Percentiles rank a stretch among this genome's conserved stretches.
phyloP scores from a whole-genome alignment of 1,140 invertebrate species.

The Brachionus plicatilis region DNA sequence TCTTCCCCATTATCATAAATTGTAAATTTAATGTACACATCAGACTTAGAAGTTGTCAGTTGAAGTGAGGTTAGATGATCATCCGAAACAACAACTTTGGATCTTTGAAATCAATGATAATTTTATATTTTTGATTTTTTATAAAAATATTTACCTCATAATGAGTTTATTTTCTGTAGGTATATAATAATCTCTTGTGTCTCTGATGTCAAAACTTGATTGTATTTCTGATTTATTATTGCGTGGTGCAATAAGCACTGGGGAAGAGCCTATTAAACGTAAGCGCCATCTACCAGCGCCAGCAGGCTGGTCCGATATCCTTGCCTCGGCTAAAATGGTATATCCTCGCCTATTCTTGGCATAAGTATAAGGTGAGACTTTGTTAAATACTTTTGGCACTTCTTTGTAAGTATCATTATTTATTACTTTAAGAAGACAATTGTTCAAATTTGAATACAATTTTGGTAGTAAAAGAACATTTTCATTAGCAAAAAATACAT shows the following conservation, averaged over 20 bases:
- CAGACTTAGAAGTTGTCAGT: conserved; percentile 52
- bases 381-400: conserved; percentile 53
- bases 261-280: conserved; percentile 53
- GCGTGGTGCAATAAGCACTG: conserved; percentile 46
- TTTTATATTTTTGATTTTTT: background rate
- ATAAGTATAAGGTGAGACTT: conserved; percentile 53
- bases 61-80: conserved; percentile 53
- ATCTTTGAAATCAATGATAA: conserved; percentile 42
- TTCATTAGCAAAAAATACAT: conserved; percentile 53
- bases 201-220: conserved; percentile 48
- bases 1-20: conserved; percentile 53
- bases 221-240: conserved; percentile 47
- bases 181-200: conserved; percentile 54
- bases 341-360: conserved; percentile 55
- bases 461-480: conserved; percentile 52
- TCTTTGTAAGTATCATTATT: conserved; percentile 55
- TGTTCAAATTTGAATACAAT: conserved; percentile 49
- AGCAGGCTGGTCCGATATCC: conserved; percentile 48
- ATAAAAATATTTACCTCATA: conserved; percentile 42
- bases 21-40: conserved; percentile 51
- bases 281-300: conserved; percentile 50
- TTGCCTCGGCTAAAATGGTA: conserved; percentile 53
- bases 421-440: conserved; percentile 52
- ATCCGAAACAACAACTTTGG: conserved; percentile 51
- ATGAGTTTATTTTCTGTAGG: conserved; percentile 52